A percentile compares a stretch with the other conserved stretches of the same genome.
phyloP scores from a whole-genome alignment of 2,888 invertebrate genomes.

The Ectemnius lituratus region DNA sequence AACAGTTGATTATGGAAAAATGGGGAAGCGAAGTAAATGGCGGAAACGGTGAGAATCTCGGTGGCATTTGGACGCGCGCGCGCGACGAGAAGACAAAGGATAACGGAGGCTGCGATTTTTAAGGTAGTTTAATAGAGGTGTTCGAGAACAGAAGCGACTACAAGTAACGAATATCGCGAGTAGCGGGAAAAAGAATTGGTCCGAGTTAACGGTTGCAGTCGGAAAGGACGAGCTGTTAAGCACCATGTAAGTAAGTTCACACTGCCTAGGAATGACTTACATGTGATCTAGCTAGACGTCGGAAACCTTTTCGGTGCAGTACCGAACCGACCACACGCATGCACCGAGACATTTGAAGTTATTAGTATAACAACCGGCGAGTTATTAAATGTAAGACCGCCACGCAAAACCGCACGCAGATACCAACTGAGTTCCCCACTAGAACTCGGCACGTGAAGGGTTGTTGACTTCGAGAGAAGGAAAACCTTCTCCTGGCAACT shows the following conservation, averaged over 20 bases:
- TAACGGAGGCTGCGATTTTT: constrained; percentile 60
- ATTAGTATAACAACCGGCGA: no score
- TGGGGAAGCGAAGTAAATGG: constrained; percentile 54
- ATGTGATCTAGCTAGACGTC: constrained; percentile 4
- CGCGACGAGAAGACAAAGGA: constrained; percentile 55
- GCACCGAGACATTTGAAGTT: no score
- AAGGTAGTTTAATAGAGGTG: constrained; percentile 50
- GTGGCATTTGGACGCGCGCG: constrained; percentile 51
- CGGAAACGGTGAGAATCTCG: constrained; percentile 49
- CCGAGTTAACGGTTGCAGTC: constrained; percentile 56
- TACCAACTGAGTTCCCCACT: no score
- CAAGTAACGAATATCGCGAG: constrained; percentile 27
- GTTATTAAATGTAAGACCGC: no score
- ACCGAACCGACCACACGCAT: no score
- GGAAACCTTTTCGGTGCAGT: no score
- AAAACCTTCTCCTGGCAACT: no score
- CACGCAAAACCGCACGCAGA: no score
- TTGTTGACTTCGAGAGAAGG: no score
- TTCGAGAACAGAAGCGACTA: constrained; percentile 34
- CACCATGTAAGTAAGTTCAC: constrained; percentile 47
- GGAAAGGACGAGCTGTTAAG: constrained; percentile 53
- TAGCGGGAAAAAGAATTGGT: constrained; percentile 46
- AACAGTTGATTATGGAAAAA: constrained; percentile 39
- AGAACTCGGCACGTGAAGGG: no score
- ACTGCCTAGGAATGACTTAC: constrained; percentile 21